Evolutionary conservation across 2,888 invertebrate genomes (phyloP), one percentile per base, ranked within the genome.

Genomic region (Aleiodes alternator): DNA sequence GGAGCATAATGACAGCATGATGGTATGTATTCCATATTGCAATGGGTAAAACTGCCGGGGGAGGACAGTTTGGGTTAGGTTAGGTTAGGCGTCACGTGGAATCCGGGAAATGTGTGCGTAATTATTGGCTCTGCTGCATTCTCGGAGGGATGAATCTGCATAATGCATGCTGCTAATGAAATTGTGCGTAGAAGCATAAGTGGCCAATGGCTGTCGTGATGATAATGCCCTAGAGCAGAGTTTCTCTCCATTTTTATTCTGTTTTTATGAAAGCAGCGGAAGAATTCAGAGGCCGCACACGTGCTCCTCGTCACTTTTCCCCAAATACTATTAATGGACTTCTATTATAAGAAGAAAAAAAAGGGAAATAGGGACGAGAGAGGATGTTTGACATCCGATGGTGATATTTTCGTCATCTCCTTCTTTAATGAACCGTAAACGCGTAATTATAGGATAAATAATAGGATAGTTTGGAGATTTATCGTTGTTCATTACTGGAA

Each of bases 141-240:
- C 50, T 71, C 61, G n/a, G 51, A 70, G 77, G 74, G 73, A 68
- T 78, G 71, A 71, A 75, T 77, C 74, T 78, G 76, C 76, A 82
- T 80, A 80, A 80, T 81, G 80, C 76, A 73, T 61, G 76, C 76
- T 11, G 9, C 11, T 79, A 81, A 80, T 80, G 78, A 81, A 82
- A 82, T 81, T 76, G 80, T 69, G 76, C 78, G 76, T 75, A 56
- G 78, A 71, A 43, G 69, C 70, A 77, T 77, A 11, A 43, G 43
- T 43, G 9, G 43, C 43, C 43, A 14, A 69, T 59, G 51, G 64
- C 73, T 57, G 61, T 72, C 72, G 68, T 82, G 80, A 82, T 80
- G 82, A 81, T n/a, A n/a, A n/a, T 78, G 76, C 79, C 82, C 80
- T 79, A 74, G 69, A 78, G 77, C 66, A 56, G 71, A 8, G 29